Percentiles rank a stretch among this genome's conserved stretches.
These are phyloP conservation scores for silkworm (Bombyx mori) DNA, from an alignment of 1,140 invertebrate species.

Conservation along the genomic window DNA sequence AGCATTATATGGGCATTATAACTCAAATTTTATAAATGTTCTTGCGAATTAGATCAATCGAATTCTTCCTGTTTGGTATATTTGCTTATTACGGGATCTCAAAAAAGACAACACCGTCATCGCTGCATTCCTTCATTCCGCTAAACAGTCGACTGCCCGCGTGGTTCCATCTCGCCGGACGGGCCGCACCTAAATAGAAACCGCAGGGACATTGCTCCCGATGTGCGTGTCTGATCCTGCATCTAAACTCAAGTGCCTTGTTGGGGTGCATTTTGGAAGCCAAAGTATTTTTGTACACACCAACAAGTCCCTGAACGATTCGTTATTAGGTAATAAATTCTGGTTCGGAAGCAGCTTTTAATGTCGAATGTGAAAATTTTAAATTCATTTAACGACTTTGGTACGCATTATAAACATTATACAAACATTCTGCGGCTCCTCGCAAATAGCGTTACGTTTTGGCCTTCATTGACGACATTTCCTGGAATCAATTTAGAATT, in stretches of 20 bases:
- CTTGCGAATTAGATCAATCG: no score
- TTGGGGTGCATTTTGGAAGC: slow-evolving; percentile 34
- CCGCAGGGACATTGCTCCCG: slow-evolving; percentile 67
- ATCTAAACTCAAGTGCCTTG: slow-evolving; percentile 43
- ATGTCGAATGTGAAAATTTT: slow-evolving; percentile 2
- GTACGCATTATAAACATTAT: slow-evolving; percentile 10
- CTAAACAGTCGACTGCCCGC: slow-evolving; percentile 51
- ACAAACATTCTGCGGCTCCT: slow-evolving; percentile 8
- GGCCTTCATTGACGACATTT: slow-evolving; percentile 18
- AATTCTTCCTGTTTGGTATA: no score
- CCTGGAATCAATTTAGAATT: slow-evolving; percentile 13
- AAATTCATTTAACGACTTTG: slow-evolving; percentile 12
- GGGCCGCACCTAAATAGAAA: slow-evolving; percentile 69
- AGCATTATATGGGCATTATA: no score
- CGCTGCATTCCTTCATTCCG: slow-evolving; percentile 52
- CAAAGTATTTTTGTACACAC: slow-evolving; percentile 7
- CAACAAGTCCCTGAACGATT: slow-evolving; percentile 1
- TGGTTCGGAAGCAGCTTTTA: background rate
- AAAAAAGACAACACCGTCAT: slow-evolving; percentile 25
- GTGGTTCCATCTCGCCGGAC: slow-evolving; percentile 53
- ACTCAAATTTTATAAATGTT: no score
- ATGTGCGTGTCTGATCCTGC: slow-evolving; percentile 45
- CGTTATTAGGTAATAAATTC: background rate
- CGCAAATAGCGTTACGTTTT: no score
- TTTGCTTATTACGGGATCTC: no score